Conservation (phyloP, 2,797 vertebrate species). For the Pseudocheirus occidentalis region DNA sequence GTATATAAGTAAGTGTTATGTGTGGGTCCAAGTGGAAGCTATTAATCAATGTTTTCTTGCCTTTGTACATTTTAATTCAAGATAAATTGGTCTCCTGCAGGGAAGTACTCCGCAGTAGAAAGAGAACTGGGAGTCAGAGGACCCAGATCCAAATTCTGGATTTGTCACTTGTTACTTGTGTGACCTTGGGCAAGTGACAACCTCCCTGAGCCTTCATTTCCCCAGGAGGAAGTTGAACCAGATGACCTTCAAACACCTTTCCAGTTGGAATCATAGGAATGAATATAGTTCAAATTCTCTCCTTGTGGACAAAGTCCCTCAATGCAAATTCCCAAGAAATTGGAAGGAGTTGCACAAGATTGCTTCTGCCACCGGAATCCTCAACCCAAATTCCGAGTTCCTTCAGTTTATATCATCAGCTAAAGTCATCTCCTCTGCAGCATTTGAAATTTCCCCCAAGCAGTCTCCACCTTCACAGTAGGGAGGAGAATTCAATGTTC, state of each 20-base stretch:
- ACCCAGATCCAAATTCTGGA: neutral
- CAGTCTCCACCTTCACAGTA: neutral
- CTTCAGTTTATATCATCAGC: neutral
- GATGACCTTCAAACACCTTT: neutral
- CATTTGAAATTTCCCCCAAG: conserved; percentile 39
- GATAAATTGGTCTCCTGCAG: neutral
- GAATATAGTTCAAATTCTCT: neutral
- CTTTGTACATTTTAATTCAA: neutral
- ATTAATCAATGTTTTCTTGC: neutral
- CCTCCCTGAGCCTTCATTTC: neutral
- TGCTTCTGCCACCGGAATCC: neutral
- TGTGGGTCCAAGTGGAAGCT: neutral
- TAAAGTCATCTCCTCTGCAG: conserved; percentile 9
- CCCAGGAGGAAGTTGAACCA: neutral
- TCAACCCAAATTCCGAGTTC: neutral
- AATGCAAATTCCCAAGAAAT: neutral
- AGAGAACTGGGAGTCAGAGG: neutral
- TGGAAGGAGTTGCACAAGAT: neutral
- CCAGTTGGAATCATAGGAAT: neutral
- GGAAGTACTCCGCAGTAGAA: neutral
- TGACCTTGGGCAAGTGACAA: neutral
- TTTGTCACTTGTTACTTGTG: neutral
- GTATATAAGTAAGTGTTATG: neutral
- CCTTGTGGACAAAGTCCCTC: neutral
- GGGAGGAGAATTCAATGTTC: conserved; percentile 47